These are phyloP conservation scores for Polypedilum vanderplanki DNA, from an alignment of 1,140 invertebrate species.

Conservation along the genomic window DNA sequence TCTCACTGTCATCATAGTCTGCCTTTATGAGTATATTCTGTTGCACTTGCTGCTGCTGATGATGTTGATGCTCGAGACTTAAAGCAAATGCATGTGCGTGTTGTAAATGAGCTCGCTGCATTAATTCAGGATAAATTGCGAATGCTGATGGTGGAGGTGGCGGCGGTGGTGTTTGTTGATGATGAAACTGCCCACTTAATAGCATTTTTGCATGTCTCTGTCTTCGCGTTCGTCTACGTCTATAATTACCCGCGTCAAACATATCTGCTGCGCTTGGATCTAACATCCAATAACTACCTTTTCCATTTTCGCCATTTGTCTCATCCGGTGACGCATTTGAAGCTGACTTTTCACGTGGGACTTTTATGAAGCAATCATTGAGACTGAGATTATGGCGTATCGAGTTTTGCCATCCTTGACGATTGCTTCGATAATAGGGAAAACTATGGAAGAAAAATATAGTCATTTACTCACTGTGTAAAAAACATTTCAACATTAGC, in stretches of 20 bases:
- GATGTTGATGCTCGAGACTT: not conserved
- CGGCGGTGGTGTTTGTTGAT: not conserved
- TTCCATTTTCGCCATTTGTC: conserved; percentile 46
- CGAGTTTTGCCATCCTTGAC: conserved; percentile 79
- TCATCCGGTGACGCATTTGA: conserved; percentile 49
- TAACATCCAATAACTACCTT: conserved; percentile 82
- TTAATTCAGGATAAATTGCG: conserved; percentile 1
- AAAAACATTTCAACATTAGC: not conserved
- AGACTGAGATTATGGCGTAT: conserved; percentile 83
- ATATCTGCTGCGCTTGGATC: conserved; percentile 78
- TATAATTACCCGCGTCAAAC: conserved; percentile 87
- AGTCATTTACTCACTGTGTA: not conserved
- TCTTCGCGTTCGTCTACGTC: conserved; percentile 52
- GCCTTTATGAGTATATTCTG: not conserved
- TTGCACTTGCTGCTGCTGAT: not conserved
- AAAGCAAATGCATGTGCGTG: not conserved
- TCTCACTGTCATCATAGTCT: conserved; percentile 23
- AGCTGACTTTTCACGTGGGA: conserved; percentile 65
- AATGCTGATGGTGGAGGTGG: conserved; percentile 1
- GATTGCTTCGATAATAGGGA: conserved; percentile 66
- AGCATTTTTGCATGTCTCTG: conserved; percentile 39
- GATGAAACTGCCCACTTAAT: conserved; percentile 33
- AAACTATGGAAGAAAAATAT: conserved; percentile 51
- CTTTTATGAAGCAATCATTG: conserved; percentile 91
- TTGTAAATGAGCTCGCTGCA: conserved; percentile 16